phyloP scores from a whole-genome alignment of 2,113 vertebrate species.

The Calyptomena viridis region DNA sequence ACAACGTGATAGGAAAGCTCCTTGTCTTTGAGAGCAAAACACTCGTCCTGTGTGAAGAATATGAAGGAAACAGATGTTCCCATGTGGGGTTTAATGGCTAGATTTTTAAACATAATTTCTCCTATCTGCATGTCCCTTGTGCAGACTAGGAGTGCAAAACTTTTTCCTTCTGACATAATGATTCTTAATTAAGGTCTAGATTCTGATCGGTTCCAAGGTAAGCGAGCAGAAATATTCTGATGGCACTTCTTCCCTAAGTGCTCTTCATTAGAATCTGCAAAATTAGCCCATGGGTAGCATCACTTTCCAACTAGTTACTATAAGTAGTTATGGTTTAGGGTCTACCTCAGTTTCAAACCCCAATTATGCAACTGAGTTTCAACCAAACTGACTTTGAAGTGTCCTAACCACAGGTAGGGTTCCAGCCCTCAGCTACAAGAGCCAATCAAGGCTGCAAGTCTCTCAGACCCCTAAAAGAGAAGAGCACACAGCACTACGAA shows the following conservation, averaged over 20 bases:
- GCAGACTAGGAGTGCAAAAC: not conserved
- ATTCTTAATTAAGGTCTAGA: not conserved
- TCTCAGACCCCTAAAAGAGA: not conserved
- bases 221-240: not conserved
- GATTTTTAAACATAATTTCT: not conserved
- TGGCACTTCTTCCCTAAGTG: not conserved
- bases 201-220: not conserved
- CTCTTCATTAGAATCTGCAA: not conserved
- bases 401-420: not conserved
- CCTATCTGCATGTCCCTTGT: not conserved
- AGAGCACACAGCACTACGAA: not conserved
- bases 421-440: not conserved
- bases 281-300: not conserved
- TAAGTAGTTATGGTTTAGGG: not conserved
- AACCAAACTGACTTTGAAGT: not conserved
- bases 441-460: not conserved
- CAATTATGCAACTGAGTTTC: not conserved
- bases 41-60: not conserved
- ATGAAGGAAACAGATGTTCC: slow-evolving; percentile 45
- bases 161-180: not conserved
- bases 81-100: not conserved
- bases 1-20: slow-evolving; percentile 19
- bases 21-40: slow-evolving; percentile 8
- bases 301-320: not conserved
- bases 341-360: not conserved